Evolutionary conservation across 2,113 vertebrate genomes (phyloP).

Genomic region (Alethe diademata): DNA sequence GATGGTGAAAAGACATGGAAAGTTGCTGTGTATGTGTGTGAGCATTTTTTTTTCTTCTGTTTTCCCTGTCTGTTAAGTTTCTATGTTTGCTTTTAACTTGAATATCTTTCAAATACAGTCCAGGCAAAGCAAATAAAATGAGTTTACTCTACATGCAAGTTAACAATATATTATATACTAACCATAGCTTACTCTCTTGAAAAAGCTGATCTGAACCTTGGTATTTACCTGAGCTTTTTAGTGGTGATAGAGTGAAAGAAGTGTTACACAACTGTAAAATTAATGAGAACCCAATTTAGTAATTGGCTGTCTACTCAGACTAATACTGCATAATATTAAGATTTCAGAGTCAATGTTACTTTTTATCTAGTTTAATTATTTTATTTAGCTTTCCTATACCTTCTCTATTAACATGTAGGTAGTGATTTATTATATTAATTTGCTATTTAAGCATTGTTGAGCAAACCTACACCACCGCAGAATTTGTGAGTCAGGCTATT

Average conservation of each 20-base stretch:
- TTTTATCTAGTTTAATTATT: neutral
- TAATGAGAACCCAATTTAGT: neutral
- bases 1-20: neutral
- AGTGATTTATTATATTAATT: neutral
- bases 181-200: neutral
- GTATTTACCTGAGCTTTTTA: neutral
- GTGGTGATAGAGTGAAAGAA: neutral
- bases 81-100: neutral
- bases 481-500: conserved; percentile 96
- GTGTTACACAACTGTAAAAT: neutral
- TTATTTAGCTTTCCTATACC: neutral
- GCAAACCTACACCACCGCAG: conserved; percentile 90
- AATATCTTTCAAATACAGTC: neutral
- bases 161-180: neutral
- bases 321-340: neutral
- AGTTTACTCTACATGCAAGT: neutral
- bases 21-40: neutral
- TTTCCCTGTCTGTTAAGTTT: neutral
- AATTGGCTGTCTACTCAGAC: neutral
- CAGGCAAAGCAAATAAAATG: neutral
- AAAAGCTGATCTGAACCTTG: neutral
- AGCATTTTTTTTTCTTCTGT: neutral
- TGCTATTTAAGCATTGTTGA: conserved; percentile 85
- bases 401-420: neutral
- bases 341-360: neutral